phyloP scores from a whole-genome alignment of 35 echinoderm and acorn worm genomes.

The Amphiura filiformis region DNA sequence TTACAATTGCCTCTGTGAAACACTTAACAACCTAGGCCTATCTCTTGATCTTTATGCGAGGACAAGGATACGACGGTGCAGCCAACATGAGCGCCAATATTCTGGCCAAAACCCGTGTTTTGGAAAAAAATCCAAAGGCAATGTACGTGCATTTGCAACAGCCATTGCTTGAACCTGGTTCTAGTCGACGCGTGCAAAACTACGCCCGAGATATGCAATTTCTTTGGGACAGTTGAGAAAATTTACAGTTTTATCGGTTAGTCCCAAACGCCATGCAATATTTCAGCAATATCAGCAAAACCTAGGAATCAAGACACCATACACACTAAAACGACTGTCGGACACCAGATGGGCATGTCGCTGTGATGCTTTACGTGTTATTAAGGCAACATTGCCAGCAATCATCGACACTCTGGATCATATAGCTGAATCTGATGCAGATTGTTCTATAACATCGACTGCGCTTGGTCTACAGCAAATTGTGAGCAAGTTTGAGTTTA shows the following conservation, averaged over 20 bases:
- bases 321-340: not conserved
- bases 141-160: constrained; percentile 20
- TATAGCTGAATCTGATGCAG: constrained; percentile 12
- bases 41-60: not conserved
- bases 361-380: not conserved
- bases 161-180: not conserved
- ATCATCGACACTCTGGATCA: not conserved
- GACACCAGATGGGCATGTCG: constrained; percentile 29
- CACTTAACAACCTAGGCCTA: constrained; percentile 5
- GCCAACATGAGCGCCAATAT: constrained; percentile 29
- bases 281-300: not conserved
- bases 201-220: not conserved
- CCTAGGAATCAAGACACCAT: not conserved
- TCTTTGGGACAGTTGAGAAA: constrained; percentile 5
- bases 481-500: not conserved
- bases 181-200: not conserved
- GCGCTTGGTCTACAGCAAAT: not conserved
- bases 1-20: not conserved
- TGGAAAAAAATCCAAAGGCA: constrained; percentile 1
- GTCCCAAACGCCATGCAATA: constrained; percentile 6
- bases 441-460: not conserved
- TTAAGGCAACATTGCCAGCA: constrained; percentile 19
- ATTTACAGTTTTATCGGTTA: constrained; percentile 7
- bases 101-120: constrained; percentile 5
- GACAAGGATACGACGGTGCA: constrained; percentile 28